Conservation (phyloP, 2,797 vertebrate genomes). For the Silurus lanzhouensis region DNA sequence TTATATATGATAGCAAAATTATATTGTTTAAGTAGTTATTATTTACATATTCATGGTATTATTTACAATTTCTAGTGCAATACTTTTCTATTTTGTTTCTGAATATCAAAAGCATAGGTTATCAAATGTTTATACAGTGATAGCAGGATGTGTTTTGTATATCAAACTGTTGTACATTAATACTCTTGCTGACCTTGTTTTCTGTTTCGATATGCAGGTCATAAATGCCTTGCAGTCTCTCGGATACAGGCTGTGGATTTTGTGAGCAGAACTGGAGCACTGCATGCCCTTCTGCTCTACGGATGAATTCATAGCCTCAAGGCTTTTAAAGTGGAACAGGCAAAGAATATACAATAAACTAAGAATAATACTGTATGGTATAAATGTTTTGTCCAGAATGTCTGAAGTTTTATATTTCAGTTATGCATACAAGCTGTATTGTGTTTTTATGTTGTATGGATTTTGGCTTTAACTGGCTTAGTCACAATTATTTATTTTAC, state of each 20-base stretch:
- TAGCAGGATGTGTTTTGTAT: background rate
- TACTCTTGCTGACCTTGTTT: constrained; percentile 7
- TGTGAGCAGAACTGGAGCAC: background rate
- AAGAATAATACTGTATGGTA: background rate
- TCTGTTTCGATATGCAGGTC: background rate
- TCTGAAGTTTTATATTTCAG: background rate
- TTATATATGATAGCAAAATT: background rate
- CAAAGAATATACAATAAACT: background rate
- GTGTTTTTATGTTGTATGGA: background rate
- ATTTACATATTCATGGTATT: background rate
- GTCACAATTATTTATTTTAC: background rate
- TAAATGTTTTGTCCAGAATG: background rate
- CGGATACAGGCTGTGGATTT: background rate
- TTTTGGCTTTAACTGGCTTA: background rate
- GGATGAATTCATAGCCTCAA: background rate
- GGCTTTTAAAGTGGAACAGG: background rate
- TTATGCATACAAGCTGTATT: background rate
- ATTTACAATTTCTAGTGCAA: background rate
- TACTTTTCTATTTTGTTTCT: background rate
- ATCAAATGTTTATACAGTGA: background rate
- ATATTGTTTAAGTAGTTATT: background rate
- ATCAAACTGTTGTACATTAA: background rate
- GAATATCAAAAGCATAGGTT: too few relatives aligned
- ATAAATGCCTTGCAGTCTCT: background rate
- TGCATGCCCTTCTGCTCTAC: background rate